Evolutionary conservation across 2,797 vertebrate species (phyloP).

Genomic region (Forpus xanthops): DNA sequence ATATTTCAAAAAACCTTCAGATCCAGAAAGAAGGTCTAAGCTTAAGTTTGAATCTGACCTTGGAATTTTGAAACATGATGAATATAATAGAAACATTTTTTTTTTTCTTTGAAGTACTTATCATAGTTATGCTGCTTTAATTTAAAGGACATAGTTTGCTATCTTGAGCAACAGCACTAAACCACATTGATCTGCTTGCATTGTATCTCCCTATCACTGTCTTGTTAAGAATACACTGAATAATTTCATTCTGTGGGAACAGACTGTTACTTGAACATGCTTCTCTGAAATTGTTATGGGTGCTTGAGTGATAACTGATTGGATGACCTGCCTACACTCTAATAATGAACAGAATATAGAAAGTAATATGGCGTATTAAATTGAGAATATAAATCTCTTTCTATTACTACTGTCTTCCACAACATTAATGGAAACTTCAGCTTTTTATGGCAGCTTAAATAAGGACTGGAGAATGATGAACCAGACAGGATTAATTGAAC

Average conservation of each 20-base stretch:
- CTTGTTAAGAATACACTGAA: neutral
- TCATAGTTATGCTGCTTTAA: neutral
- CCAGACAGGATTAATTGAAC: conserved; percentile 30
- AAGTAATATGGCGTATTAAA: conserved; percentile 52
- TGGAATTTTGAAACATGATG: neutral
- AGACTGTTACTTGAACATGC: conserved; percentile 11
- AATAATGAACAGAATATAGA: conserved; percentile 48
- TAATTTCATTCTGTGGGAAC: neutral
- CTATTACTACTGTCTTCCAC: conserved; percentile 51
- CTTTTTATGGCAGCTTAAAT: conserved; percentile 51
- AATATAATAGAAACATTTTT: neutral
- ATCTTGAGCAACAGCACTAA: neutral
- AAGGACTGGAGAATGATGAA: conserved; percentile 44
- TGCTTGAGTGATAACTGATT: conserved; percentile 48
- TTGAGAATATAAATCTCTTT: conserved; percentile 58
- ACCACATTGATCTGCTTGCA: neutral
- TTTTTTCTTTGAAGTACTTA: neutral
- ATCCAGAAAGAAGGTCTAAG: neutral
- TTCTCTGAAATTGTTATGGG: conserved; percentile 19
- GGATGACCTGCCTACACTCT: conserved; percentile 44
- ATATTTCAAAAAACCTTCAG: neutral
- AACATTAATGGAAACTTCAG: conserved; percentile 48
- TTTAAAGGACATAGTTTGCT: neutral
- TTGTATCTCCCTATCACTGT: neutral
- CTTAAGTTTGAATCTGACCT: neutral